Conservation (phyloP, 2,113 vertebrate genomes). For the Psammodynastes pulverulentus region DNA sequence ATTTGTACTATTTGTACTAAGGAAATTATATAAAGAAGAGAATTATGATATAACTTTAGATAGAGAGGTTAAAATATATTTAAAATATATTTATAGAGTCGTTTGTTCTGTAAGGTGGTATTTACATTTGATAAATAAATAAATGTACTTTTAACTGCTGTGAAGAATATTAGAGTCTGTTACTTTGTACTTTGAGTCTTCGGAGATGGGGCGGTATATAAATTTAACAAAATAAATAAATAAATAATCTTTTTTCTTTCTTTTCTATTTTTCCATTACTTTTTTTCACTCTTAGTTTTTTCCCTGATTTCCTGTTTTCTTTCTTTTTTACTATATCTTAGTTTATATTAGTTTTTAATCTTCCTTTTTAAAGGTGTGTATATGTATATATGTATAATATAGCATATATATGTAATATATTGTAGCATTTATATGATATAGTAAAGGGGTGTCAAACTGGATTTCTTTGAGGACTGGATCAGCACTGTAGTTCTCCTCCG, state of each 20-base stretch:
- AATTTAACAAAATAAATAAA: no score
- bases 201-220: no score
- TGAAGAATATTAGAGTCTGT: not conserved
- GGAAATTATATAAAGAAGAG: not conserved
- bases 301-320: not conserved
- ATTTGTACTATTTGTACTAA: not conserved
- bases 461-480: no score
- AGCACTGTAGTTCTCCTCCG: no score
- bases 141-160: not conserved
- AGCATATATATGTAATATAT: no score
- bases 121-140: not conserved
- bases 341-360: not conserved
- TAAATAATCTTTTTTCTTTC: not conserved
- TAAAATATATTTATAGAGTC: not conserved
- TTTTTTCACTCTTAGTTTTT: not conserved
- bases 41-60: not conserved
- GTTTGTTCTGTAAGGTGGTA: not conserved
- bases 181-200: no score
- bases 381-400: no score
- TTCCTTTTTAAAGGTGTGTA: not conserved
- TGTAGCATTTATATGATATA: no score
- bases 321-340: not conserved
- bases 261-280: not conserved
- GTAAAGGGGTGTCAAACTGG: no score
- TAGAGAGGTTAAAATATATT: not conserved